These are phyloP conservation scores for Cynopterus sphinx DNA, from an alignment of 2,797 vertebrate genomes.

Conservation along the genomic window DNA sequence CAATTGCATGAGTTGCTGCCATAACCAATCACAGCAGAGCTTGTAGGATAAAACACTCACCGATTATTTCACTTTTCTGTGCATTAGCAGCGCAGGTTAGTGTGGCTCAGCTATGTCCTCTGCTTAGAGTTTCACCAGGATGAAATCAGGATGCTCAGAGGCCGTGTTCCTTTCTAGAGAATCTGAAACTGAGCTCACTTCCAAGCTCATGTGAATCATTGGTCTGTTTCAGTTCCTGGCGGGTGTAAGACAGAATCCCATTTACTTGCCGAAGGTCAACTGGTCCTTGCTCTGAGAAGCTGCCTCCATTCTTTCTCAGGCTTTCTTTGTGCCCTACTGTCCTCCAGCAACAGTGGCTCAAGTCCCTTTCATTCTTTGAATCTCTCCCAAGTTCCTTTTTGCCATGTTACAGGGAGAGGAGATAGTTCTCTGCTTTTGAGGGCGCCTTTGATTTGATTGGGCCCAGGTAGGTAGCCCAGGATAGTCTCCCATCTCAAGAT, in stretches of 20 bases:
- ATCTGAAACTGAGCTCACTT: not conserved
- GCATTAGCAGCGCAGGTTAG: not conserved
- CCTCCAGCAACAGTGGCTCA: not conserved
- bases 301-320: too few species aligned
- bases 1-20: too few species aligned
- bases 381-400: not conserved
- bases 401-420: too few species aligned
- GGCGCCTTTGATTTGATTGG: fast-evolving
- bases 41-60: fast-evolving
- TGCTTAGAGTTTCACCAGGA: not conserved
- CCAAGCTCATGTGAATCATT: not conserved
- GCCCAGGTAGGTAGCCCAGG: not conserved
- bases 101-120: fast-evolving
- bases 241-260: not conserved
- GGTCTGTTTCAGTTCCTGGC: not conserved
- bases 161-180: not conserved
- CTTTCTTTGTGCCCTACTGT: fast-evolving
- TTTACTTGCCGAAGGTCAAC: not conserved
- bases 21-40: too few species aligned
- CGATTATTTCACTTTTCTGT: not conserved
- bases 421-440: not conserved
- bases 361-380: not conserved
- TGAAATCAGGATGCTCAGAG: too few species aligned
- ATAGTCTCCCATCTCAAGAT: not conserved
- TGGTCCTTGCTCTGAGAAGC: not conserved